These are phyloP conservation scores for Momotus momota DNA, from an alignment of 2,797 vertebrate genomes.

Conservation along the genomic window DNA sequence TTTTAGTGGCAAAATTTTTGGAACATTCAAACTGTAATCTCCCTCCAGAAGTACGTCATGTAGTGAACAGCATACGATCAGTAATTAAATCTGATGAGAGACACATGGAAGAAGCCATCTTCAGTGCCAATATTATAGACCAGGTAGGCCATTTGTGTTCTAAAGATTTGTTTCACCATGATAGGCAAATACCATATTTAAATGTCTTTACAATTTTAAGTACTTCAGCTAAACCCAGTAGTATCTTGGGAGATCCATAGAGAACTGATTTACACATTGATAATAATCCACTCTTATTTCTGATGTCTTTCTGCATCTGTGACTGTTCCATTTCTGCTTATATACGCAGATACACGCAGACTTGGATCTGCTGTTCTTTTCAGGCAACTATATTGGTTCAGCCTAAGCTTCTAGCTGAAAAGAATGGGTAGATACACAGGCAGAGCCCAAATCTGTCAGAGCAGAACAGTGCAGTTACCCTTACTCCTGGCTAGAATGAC, in stretches of 20 bases:
- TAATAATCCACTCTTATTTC: not conserved
- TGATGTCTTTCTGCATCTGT: not conserved
- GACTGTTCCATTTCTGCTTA: not conserved
- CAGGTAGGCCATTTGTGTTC: constrained; percentile 80
- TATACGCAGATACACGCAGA: not conserved
- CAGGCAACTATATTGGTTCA: not conserved
- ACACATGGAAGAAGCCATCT: constrained; percentile 94
- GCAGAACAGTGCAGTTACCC: not conserved
- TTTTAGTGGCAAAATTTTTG: constrained; percentile 95
- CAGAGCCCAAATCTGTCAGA: not conserved
- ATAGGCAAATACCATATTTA: not conserved
- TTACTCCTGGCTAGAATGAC: not conserved
- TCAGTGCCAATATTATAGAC: constrained; percentile 90
- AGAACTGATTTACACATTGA: not conserved
- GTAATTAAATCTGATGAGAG: constrained; percentile 92
- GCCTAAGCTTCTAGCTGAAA: not conserved
- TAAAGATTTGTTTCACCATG: not conserved
- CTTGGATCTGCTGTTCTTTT: not conserved
- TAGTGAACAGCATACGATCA: constrained; percentile 90
- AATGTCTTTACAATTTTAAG: not conserved
- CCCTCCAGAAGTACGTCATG: constrained; percentile 91
- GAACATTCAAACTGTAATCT: constrained; percentile 92
- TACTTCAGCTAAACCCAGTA: not conserved
- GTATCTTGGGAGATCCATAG: not conserved
- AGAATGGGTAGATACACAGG: not conserved